These are phyloP conservation scores for Drosophila busckii DNA, from an alignment of 1,140 invertebrate genomes.

Conservation along the genomic window DNA sequence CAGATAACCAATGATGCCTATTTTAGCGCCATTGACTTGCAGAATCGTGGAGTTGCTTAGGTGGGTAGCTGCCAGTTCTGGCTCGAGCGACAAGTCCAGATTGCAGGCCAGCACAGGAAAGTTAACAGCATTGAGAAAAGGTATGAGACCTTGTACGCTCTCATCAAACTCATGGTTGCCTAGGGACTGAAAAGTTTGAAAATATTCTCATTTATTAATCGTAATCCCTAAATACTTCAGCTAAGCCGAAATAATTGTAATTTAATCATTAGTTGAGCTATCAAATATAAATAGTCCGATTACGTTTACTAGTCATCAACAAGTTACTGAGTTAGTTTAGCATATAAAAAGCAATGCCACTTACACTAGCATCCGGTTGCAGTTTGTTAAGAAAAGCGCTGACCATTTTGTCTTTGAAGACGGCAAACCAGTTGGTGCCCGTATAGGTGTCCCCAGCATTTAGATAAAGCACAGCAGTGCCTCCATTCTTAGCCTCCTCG, in stretches of 20 bases:
- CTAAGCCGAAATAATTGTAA: too few species aligned
- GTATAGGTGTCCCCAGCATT: conserved; percentile 95
- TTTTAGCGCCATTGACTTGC: conserved; percentile 81
- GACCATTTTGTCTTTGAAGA: conserved; percentile 87
- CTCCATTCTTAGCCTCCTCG: conserved; percentile 79
- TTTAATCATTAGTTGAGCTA: too few species aligned
- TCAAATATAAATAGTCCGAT: too few species aligned
- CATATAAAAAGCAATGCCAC: conserved; percentile 52
- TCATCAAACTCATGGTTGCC: conserved; percentile 97
- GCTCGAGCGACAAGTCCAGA: conserved; percentile 84
- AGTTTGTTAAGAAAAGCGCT: conserved; percentile 88
- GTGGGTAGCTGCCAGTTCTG: conserved; percentile 79
- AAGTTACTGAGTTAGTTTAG: background rate
- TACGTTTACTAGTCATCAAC: too few species aligned
- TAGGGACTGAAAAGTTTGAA: conserved; percentile 84
- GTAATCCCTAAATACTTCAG: too few species aligned
- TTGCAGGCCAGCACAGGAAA: conserved; percentile 90
- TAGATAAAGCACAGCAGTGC: conserved; percentile 84
- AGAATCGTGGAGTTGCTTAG: conserved; percentile 85
- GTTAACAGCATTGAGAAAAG: conserved; percentile 85
- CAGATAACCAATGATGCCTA: conserved; percentile 93
- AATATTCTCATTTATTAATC: background rate
- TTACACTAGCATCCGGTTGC: conserved; percentile 90
- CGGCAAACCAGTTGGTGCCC: conserved; percentile 89
- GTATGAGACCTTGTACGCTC: conserved; percentile 85